Percentiles rank a stretch among this genome's conserved stretches.
Evolutionary conservation across 2,113 vertebrate species (phyloP).

Genomic region (Lichenostomus cassidix): DNA sequence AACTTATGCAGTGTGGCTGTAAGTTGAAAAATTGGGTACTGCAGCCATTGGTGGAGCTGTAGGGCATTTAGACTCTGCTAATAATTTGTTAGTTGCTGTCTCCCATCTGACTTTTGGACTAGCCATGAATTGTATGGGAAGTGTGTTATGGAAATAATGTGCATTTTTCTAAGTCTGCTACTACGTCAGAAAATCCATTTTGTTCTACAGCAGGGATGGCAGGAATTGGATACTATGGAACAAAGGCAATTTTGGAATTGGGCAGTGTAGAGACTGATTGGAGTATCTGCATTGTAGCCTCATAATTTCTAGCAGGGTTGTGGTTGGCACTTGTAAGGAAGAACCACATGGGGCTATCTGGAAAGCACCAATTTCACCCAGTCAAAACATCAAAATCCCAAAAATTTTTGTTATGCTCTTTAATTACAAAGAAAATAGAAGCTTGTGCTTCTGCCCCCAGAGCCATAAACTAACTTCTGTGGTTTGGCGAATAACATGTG

Average conservation of each 20-base stretch:
- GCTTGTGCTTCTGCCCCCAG: not conserved
- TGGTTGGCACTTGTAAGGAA: not conserved
- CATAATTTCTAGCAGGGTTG: not conserved
- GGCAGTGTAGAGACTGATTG: not conserved
- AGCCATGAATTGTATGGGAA: not conserved
- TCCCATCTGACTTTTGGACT: not conserved
- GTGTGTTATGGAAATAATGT: not conserved
- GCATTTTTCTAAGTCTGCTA: not conserved
- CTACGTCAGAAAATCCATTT: not conserved
- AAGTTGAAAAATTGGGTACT: not conserved
- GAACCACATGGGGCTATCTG: not conserved
- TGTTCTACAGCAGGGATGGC: not conserved
- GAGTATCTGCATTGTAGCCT: not conserved
- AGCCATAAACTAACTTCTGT: not conserved
- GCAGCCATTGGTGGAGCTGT: not conserved
- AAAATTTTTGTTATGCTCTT: not conserved
- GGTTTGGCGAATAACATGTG: not conserved
- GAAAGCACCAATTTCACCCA: not conserved
- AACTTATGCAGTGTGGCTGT: not conserved
- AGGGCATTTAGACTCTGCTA: not conserved
- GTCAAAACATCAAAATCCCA: not conserved
- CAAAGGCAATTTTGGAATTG: not conserved
- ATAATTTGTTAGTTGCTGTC: not conserved
- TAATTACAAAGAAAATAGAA: not conserved
- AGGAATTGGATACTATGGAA: accelerated